Evolutionary conservation across 2,888 invertebrate genomes (phyloP).

Genomic region (Spisula solida): DNA sequence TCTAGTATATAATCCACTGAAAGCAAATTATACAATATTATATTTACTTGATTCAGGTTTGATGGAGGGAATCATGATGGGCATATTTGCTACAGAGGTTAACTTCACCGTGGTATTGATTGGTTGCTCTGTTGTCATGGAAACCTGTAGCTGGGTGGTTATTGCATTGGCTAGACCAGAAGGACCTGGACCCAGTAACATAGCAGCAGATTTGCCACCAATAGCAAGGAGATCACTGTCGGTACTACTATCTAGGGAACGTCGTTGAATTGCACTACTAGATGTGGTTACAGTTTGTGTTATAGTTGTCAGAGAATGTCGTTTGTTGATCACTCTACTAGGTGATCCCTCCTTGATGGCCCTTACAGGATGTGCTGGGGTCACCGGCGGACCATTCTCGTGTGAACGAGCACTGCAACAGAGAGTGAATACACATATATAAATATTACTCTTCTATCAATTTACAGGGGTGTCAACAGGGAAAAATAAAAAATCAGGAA

Average conservation of each 20-base stretch:
- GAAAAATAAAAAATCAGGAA: too few relatives aligned
- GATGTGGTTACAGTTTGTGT: conserved; percentile 74
- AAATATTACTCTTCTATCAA: too few relatives aligned
- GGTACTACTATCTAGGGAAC: conserved; percentile 74
- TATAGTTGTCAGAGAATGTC: conserved; percentile 78
- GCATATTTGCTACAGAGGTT: conserved; percentile 12
- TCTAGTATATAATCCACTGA: too few relatives aligned
- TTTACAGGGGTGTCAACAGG: too few relatives aligned
- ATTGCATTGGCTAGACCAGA: not conserved
- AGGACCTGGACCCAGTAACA: conserved; percentile 17
- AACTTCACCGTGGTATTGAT: not conserved
- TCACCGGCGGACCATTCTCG: conserved; percentile 23
- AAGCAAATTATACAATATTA: not conserved
- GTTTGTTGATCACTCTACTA: conserved; percentile 70
- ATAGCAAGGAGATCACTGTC: conserved; percentile 46
- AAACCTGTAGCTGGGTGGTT: conserved; percentile 20
- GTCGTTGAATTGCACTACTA: conserved; percentile 76
- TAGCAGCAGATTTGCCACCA: conserved; percentile 35
- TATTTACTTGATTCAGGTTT: conserved; percentile 31
- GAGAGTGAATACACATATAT: not conserved
- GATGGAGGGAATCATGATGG: conserved; percentile 6
- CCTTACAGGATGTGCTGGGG: conserved; percentile 35
- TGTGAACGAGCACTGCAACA: conserved; percentile 16
- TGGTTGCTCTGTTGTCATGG: conserved; percentile 2
- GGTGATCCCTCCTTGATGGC: conserved; percentile 37